Evolutionary conservation across 2,888 invertebrate genomes (phyloP).

Genomic region (Hyppa rectilinea): DNA sequence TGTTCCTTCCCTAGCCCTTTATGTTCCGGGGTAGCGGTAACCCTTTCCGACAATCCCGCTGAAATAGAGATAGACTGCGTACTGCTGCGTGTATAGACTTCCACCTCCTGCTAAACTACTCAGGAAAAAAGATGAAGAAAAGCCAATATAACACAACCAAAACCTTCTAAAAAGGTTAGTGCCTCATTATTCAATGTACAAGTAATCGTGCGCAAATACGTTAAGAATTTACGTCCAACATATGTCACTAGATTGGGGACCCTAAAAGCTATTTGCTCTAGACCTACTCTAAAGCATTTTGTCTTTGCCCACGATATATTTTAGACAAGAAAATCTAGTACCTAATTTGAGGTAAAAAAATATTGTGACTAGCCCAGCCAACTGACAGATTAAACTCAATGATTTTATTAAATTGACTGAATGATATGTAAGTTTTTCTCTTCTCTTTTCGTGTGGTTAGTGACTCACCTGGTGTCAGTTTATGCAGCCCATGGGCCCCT

Average conservation of each 20-base stretch:
- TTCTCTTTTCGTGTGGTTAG: no score
- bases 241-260: slow-evolving; percentile 42
- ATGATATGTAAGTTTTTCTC: no score
- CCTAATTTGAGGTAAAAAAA: slow-evolving; percentile 1
- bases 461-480: no score
- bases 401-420: slow-evolving; percentile 35
- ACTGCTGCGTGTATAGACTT: neutral
- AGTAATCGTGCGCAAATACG: slow-evolving; percentile 38
- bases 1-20: no score
- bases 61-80: no score
- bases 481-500: no score
- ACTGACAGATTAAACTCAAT: slow-evolving; percentile 9
- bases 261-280: slow-evolving; percentile 43
- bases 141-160: slow-evolving; percentile 2
- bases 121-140: neutral
- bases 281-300: slow-evolving; percentile 26
- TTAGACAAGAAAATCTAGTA: neutral
- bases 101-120: neutral
- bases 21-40: no score
- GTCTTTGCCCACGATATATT: slow-evolving; percentile 14
- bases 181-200: slow-evolving; percentile 44
- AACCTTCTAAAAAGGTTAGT: slow-evolving; percentile 8
- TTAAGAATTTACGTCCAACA: slow-evolving; percentile 50
- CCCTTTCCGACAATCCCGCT: no score
- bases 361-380: slow-evolving; percentile 1